These are phyloP conservation scores for Phylloscopus whistleri DNA, from an alignment of 2,113 vertebrate species.

Conservation along the genomic window DNA sequence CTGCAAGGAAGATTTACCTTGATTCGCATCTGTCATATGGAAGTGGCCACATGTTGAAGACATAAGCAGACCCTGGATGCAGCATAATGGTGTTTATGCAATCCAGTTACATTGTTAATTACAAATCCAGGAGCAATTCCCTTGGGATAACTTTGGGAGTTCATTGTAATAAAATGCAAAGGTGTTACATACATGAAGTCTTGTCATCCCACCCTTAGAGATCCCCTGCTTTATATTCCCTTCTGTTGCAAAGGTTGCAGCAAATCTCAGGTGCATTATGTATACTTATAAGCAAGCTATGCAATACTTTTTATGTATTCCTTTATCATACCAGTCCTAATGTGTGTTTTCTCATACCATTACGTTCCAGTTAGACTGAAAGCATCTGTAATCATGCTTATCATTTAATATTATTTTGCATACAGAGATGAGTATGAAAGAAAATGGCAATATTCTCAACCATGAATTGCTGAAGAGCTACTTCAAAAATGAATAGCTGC, in stretches of 20 bases:
- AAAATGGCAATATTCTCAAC: neutral
- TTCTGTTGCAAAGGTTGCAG: neutral
- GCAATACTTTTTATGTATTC: neutral
- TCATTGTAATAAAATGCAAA: neutral
- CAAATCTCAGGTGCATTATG: neutral
- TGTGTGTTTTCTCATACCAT: neutral
- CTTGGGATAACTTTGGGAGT: neutral
- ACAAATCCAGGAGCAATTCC: neutral
- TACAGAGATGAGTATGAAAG: constrained; percentile 9
- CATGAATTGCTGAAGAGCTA: constrained; percentile 1
- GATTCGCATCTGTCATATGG: neutral
- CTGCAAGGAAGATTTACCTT: neutral
- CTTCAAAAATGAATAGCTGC: neutral
- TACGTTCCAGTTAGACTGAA: neutral
- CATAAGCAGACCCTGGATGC: neutral
- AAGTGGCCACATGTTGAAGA: neutral
- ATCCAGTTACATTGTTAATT: neutral
- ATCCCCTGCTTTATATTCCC: neutral
- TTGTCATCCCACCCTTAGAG: neutral
- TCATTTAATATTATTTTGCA: neutral
- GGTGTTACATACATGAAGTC: neutral
- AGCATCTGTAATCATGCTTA: constrained; percentile 1
- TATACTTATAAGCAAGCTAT: neutral
- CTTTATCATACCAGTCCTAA: neutral
- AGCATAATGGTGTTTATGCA: neutral